Evolutionary conservation across 2,888 invertebrate genomes (phyloP), one percentile per base, ranked within the genome.

Genomic region (Amphipoea oculea): DNA sequence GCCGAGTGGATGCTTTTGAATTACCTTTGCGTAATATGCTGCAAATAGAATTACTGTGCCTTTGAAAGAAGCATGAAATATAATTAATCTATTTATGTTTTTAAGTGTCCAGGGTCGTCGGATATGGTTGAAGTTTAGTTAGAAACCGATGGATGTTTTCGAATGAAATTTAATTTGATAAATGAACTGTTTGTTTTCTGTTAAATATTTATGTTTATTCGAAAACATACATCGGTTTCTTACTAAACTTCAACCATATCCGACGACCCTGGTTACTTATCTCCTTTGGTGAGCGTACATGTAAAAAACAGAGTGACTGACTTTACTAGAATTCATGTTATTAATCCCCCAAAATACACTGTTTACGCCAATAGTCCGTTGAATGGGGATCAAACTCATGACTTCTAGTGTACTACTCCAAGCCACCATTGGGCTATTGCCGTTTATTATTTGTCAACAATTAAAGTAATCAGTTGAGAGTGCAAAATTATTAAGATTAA

Each of bases 1-100:
- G 45, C n/a, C 60, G 62, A 74, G 51, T 40, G 51, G 45, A n/a
- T 45, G 57, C 68, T 72, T 75, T 45, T 42, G 36, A 62, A 69
- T 54, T 45, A n/a, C 23, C 23, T 48, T 23, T 77, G 63, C 72
- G 57, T 76, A 48, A 40, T 57, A 57, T 40, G 40, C n/a, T n/a
- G 66, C 20, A 51, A 67, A 76, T 51, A 63, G 40, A 62, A 62
- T 78, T 65, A 45, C 17, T 54, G n/a, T 36, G 23, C 62, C 36
- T 54, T 73, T 80, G 45, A 57, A 68, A 45, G 67, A 17, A 17
- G 7, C 36, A n/a, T 29, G n/a, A 9, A 11, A 66, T 36, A 11
- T 23, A 72, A 62, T 36, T 40, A 17, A 69, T 36, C 14, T 54
- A 0, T 40, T 72, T 42, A 12, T 23, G 29, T 23, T 36, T 12